Percentiles rank a stretch among this genome's conserved stretches.
phyloP scores from a whole-genome alignment of 2,797 vertebrate genomes.

The Perodicticus potto region DNA sequence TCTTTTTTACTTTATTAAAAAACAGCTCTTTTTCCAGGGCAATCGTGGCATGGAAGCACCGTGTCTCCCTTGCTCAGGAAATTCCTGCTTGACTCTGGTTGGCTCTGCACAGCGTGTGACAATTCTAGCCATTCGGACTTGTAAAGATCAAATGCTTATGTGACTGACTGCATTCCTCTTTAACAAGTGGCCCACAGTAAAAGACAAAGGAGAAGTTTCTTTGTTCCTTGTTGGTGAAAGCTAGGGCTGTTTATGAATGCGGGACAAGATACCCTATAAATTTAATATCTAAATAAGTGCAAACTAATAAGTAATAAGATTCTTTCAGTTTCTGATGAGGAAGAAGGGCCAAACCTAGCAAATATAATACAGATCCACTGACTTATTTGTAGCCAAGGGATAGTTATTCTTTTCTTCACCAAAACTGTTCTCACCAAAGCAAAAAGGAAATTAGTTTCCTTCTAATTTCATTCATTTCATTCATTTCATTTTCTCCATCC shows the following conservation, averaged over 20 bases:
- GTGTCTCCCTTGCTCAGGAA: neutral
- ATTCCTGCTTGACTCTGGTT: constrained; percentile 40
- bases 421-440: constrained; percentile 19
- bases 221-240: constrained; percentile 41
- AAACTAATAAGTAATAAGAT: constrained; percentile 16
- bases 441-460: neutral
- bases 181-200: constrained; percentile 27
- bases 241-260: neutral
- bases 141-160: constrained; percentile 59
- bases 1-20: constrained; percentile 49
- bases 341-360: neutral
- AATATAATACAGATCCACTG: neutral
- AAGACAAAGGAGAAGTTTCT: constrained; percentile 56
- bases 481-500: neutral
- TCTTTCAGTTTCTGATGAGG: neutral
- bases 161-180: constrained; percentile 53
- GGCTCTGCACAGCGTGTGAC: constrained; percentile 1
- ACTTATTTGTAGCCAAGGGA: neutral
- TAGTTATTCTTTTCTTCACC: constrained; percentile 6
- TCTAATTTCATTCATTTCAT: too few relatives aligned
- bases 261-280: constrained; percentile 45
- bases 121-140: neutral
- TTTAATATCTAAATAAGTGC: constrained; percentile 28
- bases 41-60: neutral
- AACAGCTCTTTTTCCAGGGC: neutral